These are phyloP conservation scores for Tenualosa ilisha DNA, from an alignment of 2,797 vertebrate genomes.

Conservation along the genomic window DNA sequence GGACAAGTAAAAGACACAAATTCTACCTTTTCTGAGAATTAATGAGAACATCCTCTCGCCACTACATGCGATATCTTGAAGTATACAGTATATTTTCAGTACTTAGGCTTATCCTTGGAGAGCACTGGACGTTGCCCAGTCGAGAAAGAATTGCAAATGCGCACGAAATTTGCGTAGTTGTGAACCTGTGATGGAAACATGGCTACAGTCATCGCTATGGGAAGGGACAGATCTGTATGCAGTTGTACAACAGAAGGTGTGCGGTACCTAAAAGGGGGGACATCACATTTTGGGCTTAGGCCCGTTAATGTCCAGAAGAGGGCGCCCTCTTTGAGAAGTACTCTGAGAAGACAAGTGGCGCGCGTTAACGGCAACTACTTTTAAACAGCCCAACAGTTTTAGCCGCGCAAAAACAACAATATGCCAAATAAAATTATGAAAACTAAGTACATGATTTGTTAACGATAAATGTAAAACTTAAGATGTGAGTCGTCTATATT, in stretches of 20 bases:
- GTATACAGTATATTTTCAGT: not conserved
- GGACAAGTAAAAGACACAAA: constrained; percentile 27
- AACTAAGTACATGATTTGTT: not conserved
- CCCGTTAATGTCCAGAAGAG: not conserved
- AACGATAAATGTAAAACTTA: not conserved
- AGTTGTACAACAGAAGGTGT: too few species aligned
- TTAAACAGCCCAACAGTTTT: not conserved
- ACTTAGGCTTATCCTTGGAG: not conserved
- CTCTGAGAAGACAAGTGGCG: not conserved
- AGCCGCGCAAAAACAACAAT: too few species aligned
- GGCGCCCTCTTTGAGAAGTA: not conserved
- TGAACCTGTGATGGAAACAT: not conserved
- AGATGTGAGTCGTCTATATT: not conserved
- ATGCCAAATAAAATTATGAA: not conserved
- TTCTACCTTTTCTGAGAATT: not conserved
- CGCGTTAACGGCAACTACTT: not conserved
- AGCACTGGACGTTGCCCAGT: not conserved
- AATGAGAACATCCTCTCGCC: too few species aligned
- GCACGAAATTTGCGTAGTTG: not conserved
- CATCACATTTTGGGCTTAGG: too few species aligned
- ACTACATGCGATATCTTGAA: not conserved
- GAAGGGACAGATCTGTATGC: too few species aligned
- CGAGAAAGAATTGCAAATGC: not conserved
- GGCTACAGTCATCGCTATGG: not conserved
- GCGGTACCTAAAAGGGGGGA: too few species aligned